Evolutionary conservation across 2,113 vertebrate genomes (phyloP), one percentile per base, ranked within the genome.

Genomic region (Eulacestoma nigropectus): DNA sequence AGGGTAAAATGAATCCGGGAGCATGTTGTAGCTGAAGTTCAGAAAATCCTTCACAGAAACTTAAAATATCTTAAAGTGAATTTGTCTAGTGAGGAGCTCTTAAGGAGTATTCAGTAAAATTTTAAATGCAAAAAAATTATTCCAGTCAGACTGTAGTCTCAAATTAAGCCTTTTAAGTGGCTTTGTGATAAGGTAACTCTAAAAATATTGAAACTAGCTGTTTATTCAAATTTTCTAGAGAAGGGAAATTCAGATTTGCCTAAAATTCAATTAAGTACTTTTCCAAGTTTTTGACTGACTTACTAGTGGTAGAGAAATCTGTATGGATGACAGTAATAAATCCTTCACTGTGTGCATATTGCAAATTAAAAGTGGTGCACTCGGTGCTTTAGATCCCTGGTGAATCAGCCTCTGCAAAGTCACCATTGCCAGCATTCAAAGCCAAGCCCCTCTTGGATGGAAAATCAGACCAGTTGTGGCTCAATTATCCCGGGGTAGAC

Each of bases 331-430:
- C 49, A 67, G 25, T 37, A 87, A 68, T 39, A 82, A 80, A 74
- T 87, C 23, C 29, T 59, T 63, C 49, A 15, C 27, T 27, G 9
- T 8, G 1, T 60, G 87, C 41, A 42, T 9, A 37, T 37, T 30
- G 60, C 62, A 88, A 73, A 60, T 46, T 44, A 9, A 14, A 89
- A 76, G 44, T 26, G 52, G 6, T 62, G 17, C 37, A 13, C 60
- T 93, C 77, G 52, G 21, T 79, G 57, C 57, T 89, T 85, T 37
- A 59, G 46, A 33, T 78, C 56, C 11, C 30, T 72, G 72, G 47
- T 90, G 86, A 79, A 91, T 86, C 64, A 88, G 15, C 12, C 65
- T 83, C 82, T 95, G 84, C 93, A 68, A 63, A 92, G 91, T 90
- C 90, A 91, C 73, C 77, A 10, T 29, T 0, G 3, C 11, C 14